Evolutionary conservation across 2,888 invertebrate genomes (phyloP).

Genomic region (Euspilapteryx auroguttella): DNA sequence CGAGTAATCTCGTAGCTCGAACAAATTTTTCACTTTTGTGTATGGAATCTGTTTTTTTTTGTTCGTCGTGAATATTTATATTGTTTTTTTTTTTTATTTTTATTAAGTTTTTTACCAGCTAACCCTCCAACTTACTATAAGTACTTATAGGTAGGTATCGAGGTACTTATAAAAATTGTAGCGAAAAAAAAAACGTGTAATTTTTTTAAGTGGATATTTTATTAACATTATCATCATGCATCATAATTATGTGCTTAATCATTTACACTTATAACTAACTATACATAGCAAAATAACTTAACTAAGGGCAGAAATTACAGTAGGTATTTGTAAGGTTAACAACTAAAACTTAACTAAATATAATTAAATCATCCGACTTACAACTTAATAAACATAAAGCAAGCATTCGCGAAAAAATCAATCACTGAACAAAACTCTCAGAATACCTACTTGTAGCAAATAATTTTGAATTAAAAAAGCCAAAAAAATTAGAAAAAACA

Average conservation of each 20-base stretch:
- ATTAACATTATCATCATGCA: conserved; percentile 62
- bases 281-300: conserved; percentile 62
- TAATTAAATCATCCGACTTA: conserved; percentile 41
- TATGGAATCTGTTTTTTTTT: no score
- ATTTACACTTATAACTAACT: conserved; percentile 61
- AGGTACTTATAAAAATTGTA: no score
- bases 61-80: no score
- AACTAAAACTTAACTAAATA: conserved; percentile 43
- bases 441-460: no score
- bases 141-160: no score
- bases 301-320: conserved; percentile 57
- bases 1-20: no score
- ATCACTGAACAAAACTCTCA: conserved; percentile 45
- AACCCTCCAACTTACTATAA: no score
- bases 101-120: no score
- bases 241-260: conserved; percentile 59
- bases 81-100: no score
- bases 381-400: conserved; percentile 45
- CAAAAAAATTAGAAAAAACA: no score
- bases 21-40: no score
- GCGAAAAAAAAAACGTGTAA: conserved; percentile 27
- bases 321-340: conserved; percentile 45
- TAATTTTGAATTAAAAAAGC: no score
- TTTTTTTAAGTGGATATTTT: conserved; percentile 58
- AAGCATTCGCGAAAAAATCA: conserved; percentile 38